Base-by-base conservation (phyloP, 2,888 invertebrate species). In the Temnothorax rugatulus region DNA sequence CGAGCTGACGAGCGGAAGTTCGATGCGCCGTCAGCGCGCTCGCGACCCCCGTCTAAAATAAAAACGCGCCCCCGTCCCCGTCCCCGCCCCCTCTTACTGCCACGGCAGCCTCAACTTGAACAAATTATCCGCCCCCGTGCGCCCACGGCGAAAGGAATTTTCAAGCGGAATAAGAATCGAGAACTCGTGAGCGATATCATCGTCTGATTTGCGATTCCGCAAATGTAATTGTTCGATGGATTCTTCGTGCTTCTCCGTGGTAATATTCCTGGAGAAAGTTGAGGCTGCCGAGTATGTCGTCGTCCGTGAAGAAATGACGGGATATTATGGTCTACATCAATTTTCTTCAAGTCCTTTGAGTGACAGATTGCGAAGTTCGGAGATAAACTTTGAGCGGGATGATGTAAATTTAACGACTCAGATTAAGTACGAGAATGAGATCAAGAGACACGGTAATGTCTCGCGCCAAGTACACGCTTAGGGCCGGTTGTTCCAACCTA, bases 1-100 rank as follows among this genome's bases (percentile, higher is more conserved):
- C 66, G 57, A 73, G 63, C 50, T 29, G 74, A 61, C 74, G 73
- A 73, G 29, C 50, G 52, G 52, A 84, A 81, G 84, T 84, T 74
- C 59, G 61, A 61, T 52, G 50, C 34, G 71, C 66, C 57, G 73
- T 29, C 74, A 61, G 71, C 69, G 44, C 34, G 52, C 71, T 44
- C 74, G 74, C 52, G 54, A 71, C 69, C 52, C 47, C 57, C 41
- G 57, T 68, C 47, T 63, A 75, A 61, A 75, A 75, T 75, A 75
- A 75, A 75, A 75, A 75, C 61, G n/a, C 21, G 59, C 74, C 21
- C 9, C 29, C 34, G 34, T 59, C 25, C 34, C 15, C n/a, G 2
- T 47, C 4, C 11, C 4, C 11, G 13, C 21, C 61, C 34, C 21
- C 57, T 21, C 63, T 11, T 11, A 15, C 47, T 4, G 29, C 29